Evolutionary conservation across 2,888 invertebrate species (phyloP), one percentile per base, ranked within the genome.

Genomic region (Platypus cylindrus): DNA sequence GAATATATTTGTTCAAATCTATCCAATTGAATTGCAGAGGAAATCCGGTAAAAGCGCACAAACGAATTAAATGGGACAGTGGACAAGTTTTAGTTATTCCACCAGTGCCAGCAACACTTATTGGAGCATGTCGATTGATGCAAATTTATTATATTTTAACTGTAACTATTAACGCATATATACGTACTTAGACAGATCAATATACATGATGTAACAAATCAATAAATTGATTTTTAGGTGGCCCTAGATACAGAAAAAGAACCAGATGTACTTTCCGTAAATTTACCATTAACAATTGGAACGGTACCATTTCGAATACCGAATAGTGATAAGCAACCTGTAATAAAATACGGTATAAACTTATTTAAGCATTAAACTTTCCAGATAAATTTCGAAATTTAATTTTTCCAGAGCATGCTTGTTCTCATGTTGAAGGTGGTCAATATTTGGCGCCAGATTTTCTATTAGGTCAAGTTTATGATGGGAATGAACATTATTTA

Each of bases 401-500:
- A n/a, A n/a, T n/a, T n/a, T n/a, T n/a, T n/a, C n/a, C n/a, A 82
- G 81, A 79, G 52, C 71, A 71, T 38, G 77, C 78, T 16, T 73
- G 71, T 37, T 71, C 75, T 29, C 75, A 77, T 48, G 78, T 80
- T 1, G 82, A 82, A 58, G 82, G 81, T 8, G 83, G 83, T 1
- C 71, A 75, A 59, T 82, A 81, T 62, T 72, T 78, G 29, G 78
- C 78, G 13, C 79, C 80, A 0, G 81, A 83, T 59, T 82, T 83
- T 56, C 72, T 80, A 34, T 59, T 82, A 31, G 81, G 81, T 2
- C 79, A 82, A 59, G 83, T 83, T 3, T 80, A 82, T 54, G 79
- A 79, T 55, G 79, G 79, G 12, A 70, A 68, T 15, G 68, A 67
- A 47, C 58, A 58, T 43, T 51, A 54, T 44, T 46, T 56, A 37